A percentile compares a stretch with the other conserved stretches of the same genome.
Evolutionary conservation across 2,888 invertebrate genomes (phyloP).

Genomic region (Caenorhabditis plicata): DNA sequence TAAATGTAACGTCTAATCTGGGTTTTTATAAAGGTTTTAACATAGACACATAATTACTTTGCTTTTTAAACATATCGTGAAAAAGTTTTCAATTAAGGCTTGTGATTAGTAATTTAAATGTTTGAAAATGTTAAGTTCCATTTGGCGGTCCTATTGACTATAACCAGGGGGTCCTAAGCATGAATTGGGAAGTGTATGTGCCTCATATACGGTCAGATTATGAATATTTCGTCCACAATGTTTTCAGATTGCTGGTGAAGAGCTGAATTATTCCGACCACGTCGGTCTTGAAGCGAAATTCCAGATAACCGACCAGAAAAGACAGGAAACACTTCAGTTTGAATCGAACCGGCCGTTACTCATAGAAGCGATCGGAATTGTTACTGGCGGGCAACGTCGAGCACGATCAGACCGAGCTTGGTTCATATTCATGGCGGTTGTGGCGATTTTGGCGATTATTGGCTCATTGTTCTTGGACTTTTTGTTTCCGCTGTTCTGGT

Average conservation of each 20-base stretch:
- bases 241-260: conserved; percentile 29
- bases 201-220: too few species aligned
- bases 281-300: conserved; percentile 57
- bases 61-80: too few species aligned
- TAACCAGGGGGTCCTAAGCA: too few species aligned
- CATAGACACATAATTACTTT: too few species aligned
- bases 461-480: conserved; percentile 35
- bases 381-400: conserved; percentile 57
- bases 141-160: too few species aligned
- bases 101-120: too few species aligned
- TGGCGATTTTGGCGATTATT: conserved; percentile 29
- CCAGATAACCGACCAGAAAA: conserved; percentile 31
- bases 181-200: too few species aligned
- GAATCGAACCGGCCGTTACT: conserved; percentile 47
- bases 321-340: conserved; percentile 38
- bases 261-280: conserved; percentile 63
- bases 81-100: too few species aligned
- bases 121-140: too few species aligned
- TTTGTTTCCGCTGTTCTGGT: conserved; percentile 25
- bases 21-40: too few species aligned
- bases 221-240: too few species aligned
- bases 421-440: conserved; percentile 19
- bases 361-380: conserved; percentile 48
- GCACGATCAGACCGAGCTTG: conserved; percentile 51
- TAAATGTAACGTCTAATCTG: too few species aligned